Conservation (phyloP, 2,113 vertebrate genomes). For the Oryzias celebensis region DNA sequence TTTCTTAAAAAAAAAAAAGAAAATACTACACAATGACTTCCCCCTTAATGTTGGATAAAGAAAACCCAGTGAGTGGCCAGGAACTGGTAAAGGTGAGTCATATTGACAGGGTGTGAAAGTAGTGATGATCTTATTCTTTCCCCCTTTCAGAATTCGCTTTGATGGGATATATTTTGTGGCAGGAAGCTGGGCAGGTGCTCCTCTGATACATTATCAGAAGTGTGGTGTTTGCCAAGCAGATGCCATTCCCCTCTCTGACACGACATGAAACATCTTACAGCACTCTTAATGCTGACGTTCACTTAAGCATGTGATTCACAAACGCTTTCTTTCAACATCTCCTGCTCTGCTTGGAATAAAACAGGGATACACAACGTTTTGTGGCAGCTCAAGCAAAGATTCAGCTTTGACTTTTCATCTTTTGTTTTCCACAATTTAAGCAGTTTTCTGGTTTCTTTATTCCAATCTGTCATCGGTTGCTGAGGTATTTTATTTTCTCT, state of each 20-base stretch:
- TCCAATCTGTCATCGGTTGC: background rate
- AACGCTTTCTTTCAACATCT: constrained; percentile 32
- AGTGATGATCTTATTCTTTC: constrained; percentile 70
- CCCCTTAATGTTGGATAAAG: constrained; percentile 15
- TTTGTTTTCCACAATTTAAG: background rate
- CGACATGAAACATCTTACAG: constrained; percentile 62
- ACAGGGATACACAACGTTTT: constrained; percentile 26
- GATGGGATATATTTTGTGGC: constrained; percentile 72
- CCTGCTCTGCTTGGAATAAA: constrained; percentile 23
- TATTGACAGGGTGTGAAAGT: constrained; percentile 76
- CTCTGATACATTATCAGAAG: constrained; percentile 72
- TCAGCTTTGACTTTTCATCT: background rate
- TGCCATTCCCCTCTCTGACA: constrained; percentile 54
- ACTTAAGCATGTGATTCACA: constrained; percentile 55
- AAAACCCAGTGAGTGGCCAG: constrained; percentile 45
- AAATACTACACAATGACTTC: constrained; percentile 7
- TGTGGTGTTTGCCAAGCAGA: constrained; percentile 65
- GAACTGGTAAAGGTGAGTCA: constrained; percentile 47
- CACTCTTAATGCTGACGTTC: constrained; percentile 61
- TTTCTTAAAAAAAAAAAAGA: background rate
- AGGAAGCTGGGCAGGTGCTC: constrained; percentile 55
- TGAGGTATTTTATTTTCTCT: background rate
- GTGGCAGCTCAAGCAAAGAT: background rate
- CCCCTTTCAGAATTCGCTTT: constrained; percentile 69
- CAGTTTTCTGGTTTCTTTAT: background rate